phyloP scores from a whole-genome alignment of 2,888 invertebrate genomes.

The Kuschelorhynchus macadamiae region DNA sequence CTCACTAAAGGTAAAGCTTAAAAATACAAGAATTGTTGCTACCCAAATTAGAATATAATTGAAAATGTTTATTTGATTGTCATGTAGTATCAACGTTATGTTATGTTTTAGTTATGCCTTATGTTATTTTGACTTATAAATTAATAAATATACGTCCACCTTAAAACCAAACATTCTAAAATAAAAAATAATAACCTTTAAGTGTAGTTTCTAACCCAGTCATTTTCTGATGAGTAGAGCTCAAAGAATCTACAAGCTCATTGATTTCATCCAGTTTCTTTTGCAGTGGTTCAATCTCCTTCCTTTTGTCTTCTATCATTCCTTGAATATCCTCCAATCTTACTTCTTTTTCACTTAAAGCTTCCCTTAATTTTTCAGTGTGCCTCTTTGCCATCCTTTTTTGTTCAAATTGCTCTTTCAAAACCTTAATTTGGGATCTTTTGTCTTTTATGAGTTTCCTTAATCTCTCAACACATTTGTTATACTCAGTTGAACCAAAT shows the following conservation, averaged over 20 bases:
- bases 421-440: conserved; percentile 63
- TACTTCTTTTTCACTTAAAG: conserved; percentile 76
- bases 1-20: too few species aligned
- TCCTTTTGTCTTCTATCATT: conserved; percentile 67
- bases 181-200: too few species aligned
- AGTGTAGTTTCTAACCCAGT: conserved; percentile 62
- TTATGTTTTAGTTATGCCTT: too few species aligned
- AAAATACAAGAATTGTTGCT: too few species aligned
- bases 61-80: too few species aligned
- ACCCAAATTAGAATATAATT: too few species aligned
- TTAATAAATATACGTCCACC: too few species aligned
- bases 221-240: conserved; percentile 60
- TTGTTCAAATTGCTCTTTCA: conserved; percentile 71
- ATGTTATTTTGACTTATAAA: too few species aligned
- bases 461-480: conserved; percentile 87
- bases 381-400: conserved; percentile 74
- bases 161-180: too few species aligned
- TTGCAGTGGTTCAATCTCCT: conserved; percentile 68
- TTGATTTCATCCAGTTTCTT: conserved; percentile 66
- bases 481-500: conserved; percentile 94
- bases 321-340: conserved; percentile 73
- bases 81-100: too few species aligned
- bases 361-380: conserved; percentile 74
- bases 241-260: conserved; percentile 63
- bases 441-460: conserved; percentile 79